Evolutionary conservation across 2,888 invertebrate genomes (phyloP), one percentile per base, ranked within the genome.

Genomic region (Volucella bombylans): DNA sequence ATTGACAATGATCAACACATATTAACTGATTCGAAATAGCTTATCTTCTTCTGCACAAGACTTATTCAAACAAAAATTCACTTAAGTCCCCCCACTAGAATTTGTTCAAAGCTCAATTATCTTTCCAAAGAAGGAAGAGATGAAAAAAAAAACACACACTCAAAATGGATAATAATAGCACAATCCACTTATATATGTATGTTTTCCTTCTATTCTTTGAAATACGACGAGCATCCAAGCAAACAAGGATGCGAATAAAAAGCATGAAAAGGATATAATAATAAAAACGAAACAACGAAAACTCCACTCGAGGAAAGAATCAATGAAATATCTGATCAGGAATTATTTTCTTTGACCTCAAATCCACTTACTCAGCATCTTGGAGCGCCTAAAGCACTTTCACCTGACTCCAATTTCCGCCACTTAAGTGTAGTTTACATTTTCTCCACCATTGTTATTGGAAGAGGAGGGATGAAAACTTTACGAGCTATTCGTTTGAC

Each of bases 51-150:
- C 59, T 59, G 49, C 65, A 67, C 31, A 74, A 65, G 59, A 52
- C 45, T 65, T 59, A 57, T 43, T 74, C 74, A 67, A 74, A 74
- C 65, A 65, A 59, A 67, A 74, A 74, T 50, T 67, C 74, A 67
- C 65, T 67, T 74, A 74, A 74, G 65, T 74, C 54, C 39, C 31
- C 31, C 61, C 61, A 52, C 62, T 62, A 47, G 54, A 54, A 62
- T 61, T 62, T 10, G 14, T 14, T 54, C n/a, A 61, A 54, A 41
- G 39, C 59, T 39, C 68, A 62, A 69, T 68, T 62, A 77, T 4
- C 14, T 31, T 23, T 69, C 69, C 54, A 41, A 41, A 8, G 49
- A 11, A 73, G 62, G 12, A 23, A 23, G 18, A 45, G 8, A 2
- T 0, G 31, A 54, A 12, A 61, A n/a, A n/a, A 45, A 23, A 23